A percentile compares a stretch with the other conserved stretches of the same genome.
phyloP scores from a whole-genome alignment of 2,113 vertebrate species.

The Equus quagga region DNA sequence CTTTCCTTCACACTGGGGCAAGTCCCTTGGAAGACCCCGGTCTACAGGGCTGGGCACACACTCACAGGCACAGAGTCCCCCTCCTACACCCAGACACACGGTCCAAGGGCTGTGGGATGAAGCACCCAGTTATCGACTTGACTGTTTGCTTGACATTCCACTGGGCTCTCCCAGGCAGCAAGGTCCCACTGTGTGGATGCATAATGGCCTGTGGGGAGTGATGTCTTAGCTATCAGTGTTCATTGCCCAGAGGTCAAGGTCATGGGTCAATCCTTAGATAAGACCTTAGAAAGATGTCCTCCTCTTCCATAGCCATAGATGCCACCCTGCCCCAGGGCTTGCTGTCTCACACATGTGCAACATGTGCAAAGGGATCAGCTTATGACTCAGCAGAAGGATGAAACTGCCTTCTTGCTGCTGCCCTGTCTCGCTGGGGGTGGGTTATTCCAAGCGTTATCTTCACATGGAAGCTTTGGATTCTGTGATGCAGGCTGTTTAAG shows the following conservation, averaged over 20 bases:
- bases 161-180: neutral
- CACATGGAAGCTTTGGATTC: neutral
- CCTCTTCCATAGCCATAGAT: neutral
- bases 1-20: conserved; percentile 74
- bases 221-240: neutral
- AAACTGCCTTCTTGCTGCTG: neutral
- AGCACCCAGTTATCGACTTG: neutral
- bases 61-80: neutral
- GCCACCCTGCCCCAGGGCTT: neutral
- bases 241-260: conserved; percentile 7
- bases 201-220: neutral
- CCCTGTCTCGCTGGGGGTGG: neutral
- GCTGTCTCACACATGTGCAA: neutral
- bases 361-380: neutral
- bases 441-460: neutral
- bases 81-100: neutral
- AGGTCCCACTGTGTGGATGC: neutral
- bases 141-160: neutral
- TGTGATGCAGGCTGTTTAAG: neutral
- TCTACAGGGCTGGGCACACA: conserved; percentile 29
- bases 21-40: conserved; percentile 57
- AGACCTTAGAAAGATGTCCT: neutral
- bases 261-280: neutral
- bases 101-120: neutral
- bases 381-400: neutral